Percentiles rank a stretch among this genome's conserved stretches.
These are phyloP conservation scores for Hermaeophaga mercurialis DNA, from an alignment of 2,888 invertebrate species.

Conservation along the genomic window DNA sequence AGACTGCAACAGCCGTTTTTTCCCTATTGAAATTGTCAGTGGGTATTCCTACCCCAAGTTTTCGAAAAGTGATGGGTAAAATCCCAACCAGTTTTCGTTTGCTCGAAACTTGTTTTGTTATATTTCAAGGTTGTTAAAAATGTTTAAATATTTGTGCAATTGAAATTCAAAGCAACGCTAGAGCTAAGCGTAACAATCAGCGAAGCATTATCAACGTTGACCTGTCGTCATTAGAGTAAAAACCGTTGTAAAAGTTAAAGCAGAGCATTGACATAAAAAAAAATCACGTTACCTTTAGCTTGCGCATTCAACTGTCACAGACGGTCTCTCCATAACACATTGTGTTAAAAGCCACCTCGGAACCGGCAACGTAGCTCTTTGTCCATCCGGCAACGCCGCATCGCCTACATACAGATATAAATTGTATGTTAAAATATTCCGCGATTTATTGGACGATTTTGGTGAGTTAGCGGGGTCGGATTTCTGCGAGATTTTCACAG, in stretches of 20 bases:
- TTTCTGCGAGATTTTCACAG: conserved; percentile 46
- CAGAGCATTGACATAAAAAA: conserved; percentile 49
- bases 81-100: conserved; percentile 2
- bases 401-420: conserved; percentile 53
- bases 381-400: conserved; percentile 47
- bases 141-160: neutral
- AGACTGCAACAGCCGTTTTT: conserved; percentile 9
- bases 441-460: conserved; percentile 44
- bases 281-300: conserved; percentile 51
- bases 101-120: conserved; percentile 6
- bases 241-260: conserved; percentile 25
- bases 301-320: conserved; percentile 53
- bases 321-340: conserved; percentile 44
- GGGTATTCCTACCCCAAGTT: conserved; percentile 2
- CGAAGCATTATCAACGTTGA: neutral
- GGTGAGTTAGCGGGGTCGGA: conserved; percentile 40
- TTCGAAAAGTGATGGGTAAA: neutral
- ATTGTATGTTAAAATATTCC: conserved; percentile 53
- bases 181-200: neutral
- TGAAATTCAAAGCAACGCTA: neutral
- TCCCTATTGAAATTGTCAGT: conserved; percentile 1
- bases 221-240: neutral
- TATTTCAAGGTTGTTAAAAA: conserved; percentile 13
- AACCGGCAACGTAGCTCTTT: conserved; percentile 41
- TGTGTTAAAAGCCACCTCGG: conserved; percentile 43